Evolutionary conservation across 1,140 invertebrate genomes (phyloP).

Genomic region (Heliothis subflexa): DNA sequence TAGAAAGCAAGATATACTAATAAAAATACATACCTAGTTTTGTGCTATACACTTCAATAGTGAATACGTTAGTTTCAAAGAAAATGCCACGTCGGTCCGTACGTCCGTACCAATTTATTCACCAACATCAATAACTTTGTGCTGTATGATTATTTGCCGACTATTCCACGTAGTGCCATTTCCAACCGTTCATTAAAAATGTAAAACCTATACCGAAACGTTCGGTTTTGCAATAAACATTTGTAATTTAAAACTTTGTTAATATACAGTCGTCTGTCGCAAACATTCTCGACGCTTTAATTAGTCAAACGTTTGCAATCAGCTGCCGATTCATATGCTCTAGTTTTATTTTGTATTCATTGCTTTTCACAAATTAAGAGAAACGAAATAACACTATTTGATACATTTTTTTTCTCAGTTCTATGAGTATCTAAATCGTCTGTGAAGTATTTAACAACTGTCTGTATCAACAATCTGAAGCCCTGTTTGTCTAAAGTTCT

Average conservation of each 20-base stretch:
- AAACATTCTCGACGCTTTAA: neutral
- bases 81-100: too few species aligned
- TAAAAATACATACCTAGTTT: too few species aligned
- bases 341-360: neutral
- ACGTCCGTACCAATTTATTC: slow-evolving; percentile 31
- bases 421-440: too few species aligned
- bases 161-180: neutral
- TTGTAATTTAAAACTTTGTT: slow-evolving; percentile 22
- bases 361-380: neutral
- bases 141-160: slow-evolving; percentile 3
- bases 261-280: slow-evolving; percentile 3
- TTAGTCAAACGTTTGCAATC: slow-evolving; percentile 26
- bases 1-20: too few species aligned
- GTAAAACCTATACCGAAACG: neutral
- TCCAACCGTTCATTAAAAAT: slow-evolving; percentile 24
- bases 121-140: slow-evolving; percentile 22
- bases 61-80: too few species aligned
- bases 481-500: too few species aligned
- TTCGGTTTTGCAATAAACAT: neutral
- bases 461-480: too few species aligned
- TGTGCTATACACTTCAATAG: too few species aligned
- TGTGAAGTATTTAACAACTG: too few species aligned
- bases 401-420: neutral
- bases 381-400: neutral
- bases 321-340: neutral